phyloP scores from a whole-genome alignment of 2,888 invertebrate species.

The Lamellibrachia satsuma region DNA sequence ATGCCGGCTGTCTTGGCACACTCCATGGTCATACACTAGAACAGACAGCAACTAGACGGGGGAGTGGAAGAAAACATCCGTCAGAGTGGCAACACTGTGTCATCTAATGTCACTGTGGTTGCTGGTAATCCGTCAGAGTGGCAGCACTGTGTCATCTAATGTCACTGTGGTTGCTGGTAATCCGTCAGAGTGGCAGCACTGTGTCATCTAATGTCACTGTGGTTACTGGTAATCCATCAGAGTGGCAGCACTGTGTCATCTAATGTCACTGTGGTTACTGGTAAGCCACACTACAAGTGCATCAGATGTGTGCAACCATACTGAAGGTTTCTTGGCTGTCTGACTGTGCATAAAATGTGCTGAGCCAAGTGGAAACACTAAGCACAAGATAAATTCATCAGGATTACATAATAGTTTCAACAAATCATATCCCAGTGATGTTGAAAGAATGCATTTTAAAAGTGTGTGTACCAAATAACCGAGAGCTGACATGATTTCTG shows the following conservation, averaged over 20 bases:
- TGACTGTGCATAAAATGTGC: not conserved
- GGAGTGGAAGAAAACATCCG: not conserved
- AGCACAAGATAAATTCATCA: not conserved
- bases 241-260: too few species aligned
- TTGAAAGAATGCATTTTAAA: not conserved
- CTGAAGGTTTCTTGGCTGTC: not conserved
- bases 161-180: too few species aligned
- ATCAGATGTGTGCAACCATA: not conserved
- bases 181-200: not conserved
- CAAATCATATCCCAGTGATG: not conserved
- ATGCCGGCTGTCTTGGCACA: not conserved
- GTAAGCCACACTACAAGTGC: not conserved
- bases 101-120: not conserved
- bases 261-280: too few species aligned
- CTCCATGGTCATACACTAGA: not conserved
- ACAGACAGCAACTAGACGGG: not conserved
- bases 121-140: too few species aligned
- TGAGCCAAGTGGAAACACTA: not conserved
- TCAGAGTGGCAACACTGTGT: not conserved
- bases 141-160: too few species aligned
- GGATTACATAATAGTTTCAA: not conserved
- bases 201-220: not conserved
- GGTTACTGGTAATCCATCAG: not conserved
- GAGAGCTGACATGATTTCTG: too few species aligned
- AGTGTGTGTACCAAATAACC: too few species aligned